These are phyloP conservation scores for Enteromius radiatus DNA, from an alignment of 2,797 vertebrate species.

Conservation along the genomic window DNA sequence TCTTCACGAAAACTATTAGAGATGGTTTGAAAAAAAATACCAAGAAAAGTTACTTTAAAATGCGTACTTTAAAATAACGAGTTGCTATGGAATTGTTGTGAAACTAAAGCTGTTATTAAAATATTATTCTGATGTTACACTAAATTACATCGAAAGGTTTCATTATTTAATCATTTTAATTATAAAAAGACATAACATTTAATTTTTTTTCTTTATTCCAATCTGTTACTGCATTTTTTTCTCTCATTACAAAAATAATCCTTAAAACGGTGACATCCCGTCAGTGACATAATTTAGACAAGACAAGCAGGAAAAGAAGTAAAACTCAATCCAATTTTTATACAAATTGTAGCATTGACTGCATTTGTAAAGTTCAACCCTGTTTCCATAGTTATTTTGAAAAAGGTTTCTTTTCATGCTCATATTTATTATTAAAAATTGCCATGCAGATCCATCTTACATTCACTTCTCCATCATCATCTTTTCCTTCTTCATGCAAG, in stretches of 20 bases:
- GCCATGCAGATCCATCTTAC: not conserved
- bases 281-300: not conserved
- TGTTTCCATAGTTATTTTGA: not conserved
- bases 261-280: not conserved
- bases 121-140: not conserved
- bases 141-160: not conserved
- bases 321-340: not conserved
- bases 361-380: not conserved
- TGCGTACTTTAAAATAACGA: too few relatives aligned
- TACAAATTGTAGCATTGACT: not conserved
- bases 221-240: not conserved
- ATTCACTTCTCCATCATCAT: not conserved
- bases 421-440: not conserved
- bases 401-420: not conserved
- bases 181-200: not conserved
- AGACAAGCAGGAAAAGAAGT: not conserved
- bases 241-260: too few relatives aligned
- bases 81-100: not conserved
- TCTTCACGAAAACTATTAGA: not conserved
- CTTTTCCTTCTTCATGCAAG: slow-evolving; percentile 12
- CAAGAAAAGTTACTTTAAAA: not conserved
- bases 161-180: not conserved
- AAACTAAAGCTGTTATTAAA: not conserved
- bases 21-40: not conserved
- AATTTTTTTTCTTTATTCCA: not conserved